phyloP scores from a whole-genome alignment of 2,797 vertebrate genomes.

The Cetoscarus ocellatus region DNA sequence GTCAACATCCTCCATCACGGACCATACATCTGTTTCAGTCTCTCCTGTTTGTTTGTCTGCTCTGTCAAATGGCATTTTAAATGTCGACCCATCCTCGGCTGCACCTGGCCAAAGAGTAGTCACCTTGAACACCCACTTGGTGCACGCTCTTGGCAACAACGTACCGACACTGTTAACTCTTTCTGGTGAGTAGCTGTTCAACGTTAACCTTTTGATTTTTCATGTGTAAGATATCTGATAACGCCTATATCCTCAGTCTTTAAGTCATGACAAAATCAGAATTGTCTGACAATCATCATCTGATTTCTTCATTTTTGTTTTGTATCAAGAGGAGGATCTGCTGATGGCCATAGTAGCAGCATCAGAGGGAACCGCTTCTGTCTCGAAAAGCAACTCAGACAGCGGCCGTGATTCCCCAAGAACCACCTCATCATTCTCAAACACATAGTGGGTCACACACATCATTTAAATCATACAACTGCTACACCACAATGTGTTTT shows the following conservation, averaged over 20 bases:
- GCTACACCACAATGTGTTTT: not conserved
- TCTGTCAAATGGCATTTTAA: slow-evolving; percentile 5
- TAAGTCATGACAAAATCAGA: not conserved
- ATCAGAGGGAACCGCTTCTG: slow-evolving; percentile 50
- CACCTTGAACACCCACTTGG: not conserved
- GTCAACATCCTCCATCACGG: slow-evolving; percentile 34
- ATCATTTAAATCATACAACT: not conserved
- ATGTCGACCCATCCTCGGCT: not conserved
- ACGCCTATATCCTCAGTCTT: not conserved
- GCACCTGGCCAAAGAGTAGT: not conserved
- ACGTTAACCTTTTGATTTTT: too few species aligned
- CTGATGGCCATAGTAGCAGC: slow-evolving; percentile 74
- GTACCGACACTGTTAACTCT: slow-evolving; percentile 66
- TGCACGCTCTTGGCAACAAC: slow-evolving; percentile 34
- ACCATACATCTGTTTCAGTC: not conserved
- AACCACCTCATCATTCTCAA: slow-evolving; percentile 61
- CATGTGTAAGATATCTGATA: too few species aligned
- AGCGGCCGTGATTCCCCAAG: slow-evolving; percentile 82
- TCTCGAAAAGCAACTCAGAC: slow-evolving; percentile 74
- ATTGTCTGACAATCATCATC: not conserved
- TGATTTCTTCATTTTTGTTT: not conserved
- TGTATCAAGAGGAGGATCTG: slow-evolving; percentile 79
- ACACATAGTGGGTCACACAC: slow-evolving; percentile 51
- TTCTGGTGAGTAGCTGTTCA: slow-evolving; percentile 74
- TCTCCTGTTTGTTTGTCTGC: not conserved